Evolutionary conservation across 2,113 vertebrate species (phyloP), one percentile per base, ranked within the genome.

Genomic region (Dascyllus trimaculatus): DNA sequence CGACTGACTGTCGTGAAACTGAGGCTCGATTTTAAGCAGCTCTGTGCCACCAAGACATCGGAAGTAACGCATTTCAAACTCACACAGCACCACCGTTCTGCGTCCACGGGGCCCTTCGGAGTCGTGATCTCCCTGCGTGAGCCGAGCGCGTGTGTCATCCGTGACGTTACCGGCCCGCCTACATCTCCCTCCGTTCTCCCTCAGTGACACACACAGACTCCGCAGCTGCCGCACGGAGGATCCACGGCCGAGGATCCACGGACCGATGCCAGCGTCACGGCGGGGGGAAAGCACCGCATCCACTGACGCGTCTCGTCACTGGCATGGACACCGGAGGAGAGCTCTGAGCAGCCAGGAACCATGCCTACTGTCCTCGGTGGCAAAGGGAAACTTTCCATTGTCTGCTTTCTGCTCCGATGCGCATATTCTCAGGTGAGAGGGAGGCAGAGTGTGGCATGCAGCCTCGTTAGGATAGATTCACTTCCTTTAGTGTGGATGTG

Each of bases 381-480:
- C 89, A 91, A 89, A 90, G 80, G 88, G 86, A 91, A 95, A 94
- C 91, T 93, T 93, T 91, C 87, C 82, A 71, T 88, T 71, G 82
- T 93, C 70, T 87, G 85, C 80, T 86, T 90, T 88, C 88, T 93
- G 85, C 85, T 93, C 88, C 89, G 82, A 78, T 93, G 89, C 89
- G 80, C 88, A 25, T 85, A 81, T 89, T 89, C 88, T 84, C 91
- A 93, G 94, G 94, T 95, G 84, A 94, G 92, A 71, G 57, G 11
- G 64, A 24, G 51, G 11, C 53, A 13, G 78, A 67, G 56, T 24
- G 11, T 29, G 29, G 21, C 48, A 15, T 19, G 4, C 13, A 72
- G 21, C 5, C 4, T 21, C 5, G 4, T 51, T 2, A n/a, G 4
- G 40, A 10, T 8, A 13, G 6, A 38, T 17, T 18, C 1, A 65